Base-by-base conservation (phyloP, 2,888 invertebrate genomes). In the Drosophila ochracea region DNA sequence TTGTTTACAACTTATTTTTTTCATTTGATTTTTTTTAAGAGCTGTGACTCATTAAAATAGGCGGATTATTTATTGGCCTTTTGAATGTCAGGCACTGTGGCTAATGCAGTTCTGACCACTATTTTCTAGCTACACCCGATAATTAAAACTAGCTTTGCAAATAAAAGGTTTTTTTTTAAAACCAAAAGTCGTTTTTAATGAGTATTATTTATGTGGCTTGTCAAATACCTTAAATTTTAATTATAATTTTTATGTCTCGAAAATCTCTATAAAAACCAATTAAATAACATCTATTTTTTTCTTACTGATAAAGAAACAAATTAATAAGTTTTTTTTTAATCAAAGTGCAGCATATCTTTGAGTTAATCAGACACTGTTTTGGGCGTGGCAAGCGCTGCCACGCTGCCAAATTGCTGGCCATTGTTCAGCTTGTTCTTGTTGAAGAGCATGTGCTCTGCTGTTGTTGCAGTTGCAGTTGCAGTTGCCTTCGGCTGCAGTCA, bases 1-100 rank as follows among this genome's bases (percentile, higher is more conserved):
- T 28, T 52, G 19, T 47, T 33, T 57, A 55, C 9, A 41, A 41
- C 21, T 33, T 52, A 0, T 59, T 16, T 72, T 73, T 47, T 47
- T 43, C 0, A 50, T 79, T 67, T 47, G 13, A 10, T 31, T 61
- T 73, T 47, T 31, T 63, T 64, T 58, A 35, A 66, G 64, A 64
- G 54, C 63, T 50, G 25, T 58, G 64, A 6, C 61, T 82, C 79
- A 82, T 82, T 82, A 76, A 74, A 79, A 54, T 64, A n/a, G 62
- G 30, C 57, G 58, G 21, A 11, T 82, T 74, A 82, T 82, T 82
- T 82, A 79, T 82, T 72, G 69, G 76, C 73, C 76, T 68, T 78
- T 50, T 69, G 58, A 78, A 81, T 76, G 81, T 63, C 64, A 81
- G n/a, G 62, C 58, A 21, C 21, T 57, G 43, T 63, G 55, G 41